A percentile compares a stretch with the other conserved stretches of the same genome.
These are phyloP conservation scores for Orbicella faveolata DNA, from an alignment of 64 coral and sea anemone species.

Conservation along the genomic window DNA sequence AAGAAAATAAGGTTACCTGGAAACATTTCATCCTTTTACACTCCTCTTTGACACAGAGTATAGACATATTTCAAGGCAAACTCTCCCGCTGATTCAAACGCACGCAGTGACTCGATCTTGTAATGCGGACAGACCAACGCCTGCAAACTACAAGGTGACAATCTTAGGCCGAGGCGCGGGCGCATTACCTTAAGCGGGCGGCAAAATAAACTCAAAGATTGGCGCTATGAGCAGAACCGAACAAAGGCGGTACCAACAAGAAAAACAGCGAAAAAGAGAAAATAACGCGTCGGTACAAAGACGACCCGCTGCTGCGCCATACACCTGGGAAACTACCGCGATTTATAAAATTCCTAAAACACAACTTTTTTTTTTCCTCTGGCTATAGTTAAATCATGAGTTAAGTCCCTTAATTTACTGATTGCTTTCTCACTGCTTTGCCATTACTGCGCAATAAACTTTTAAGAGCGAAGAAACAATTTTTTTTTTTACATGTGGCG, in stretches of 20 bases:
- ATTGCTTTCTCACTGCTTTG: too few species aligned
- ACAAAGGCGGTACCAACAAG: not conserved
- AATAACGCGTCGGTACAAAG: not conserved
- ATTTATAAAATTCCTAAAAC: not conserved
- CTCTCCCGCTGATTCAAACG: not conserved
- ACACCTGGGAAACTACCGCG: not conserved
- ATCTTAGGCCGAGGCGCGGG: too few species aligned
- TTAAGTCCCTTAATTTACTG: too few species aligned
- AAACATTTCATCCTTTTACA: not conserved
- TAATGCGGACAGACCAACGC: not conserved
- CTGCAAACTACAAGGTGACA: not conserved
- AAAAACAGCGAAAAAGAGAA: not conserved
- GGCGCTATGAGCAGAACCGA: not conserved
- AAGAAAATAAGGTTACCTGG: slow-evolving; percentile 6
- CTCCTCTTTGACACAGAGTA: slow-evolving; percentile 7
- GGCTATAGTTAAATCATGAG: too few species aligned
- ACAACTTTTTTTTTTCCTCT: not conserved
- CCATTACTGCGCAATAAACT: too few species aligned
- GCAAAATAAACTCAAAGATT: not conserved
- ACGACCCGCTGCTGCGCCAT: not conserved
- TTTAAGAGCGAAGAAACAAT: too few species aligned
- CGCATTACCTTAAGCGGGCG: slow-evolving; percentile 7
- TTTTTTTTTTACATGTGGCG: too few species aligned
- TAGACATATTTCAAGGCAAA: not conserved
- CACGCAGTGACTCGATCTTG: not conserved